Evolutionary conservation across 2,797 vertebrate species (phyloP), one percentile per base, ranked within the genome.

Genomic region (Benthosema pterotum): DNA sequence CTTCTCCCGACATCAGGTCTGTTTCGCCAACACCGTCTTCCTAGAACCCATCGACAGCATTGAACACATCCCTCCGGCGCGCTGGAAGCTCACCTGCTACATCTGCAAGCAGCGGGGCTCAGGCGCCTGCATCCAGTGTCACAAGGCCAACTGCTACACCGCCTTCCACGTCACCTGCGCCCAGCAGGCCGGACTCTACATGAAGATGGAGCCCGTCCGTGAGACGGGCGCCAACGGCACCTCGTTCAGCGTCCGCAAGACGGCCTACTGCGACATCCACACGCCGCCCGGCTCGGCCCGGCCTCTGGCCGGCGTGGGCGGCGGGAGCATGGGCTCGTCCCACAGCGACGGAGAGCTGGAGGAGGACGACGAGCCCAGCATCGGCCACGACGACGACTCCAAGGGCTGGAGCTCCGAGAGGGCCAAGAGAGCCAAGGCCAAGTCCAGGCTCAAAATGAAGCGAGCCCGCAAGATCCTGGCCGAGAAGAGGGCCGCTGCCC

Each of bases 71-170:
- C 98, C 98, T 0, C 95, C 98, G 0, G 97, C 98, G 0, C 96
- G 98, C 77, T 99, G 98, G 98, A 99, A 99, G 88, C 95, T 99
- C 52, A 99, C 98, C 64, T 99, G 98, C 91, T 99, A 99, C 87
- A 99, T 99, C 74, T 99, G 98, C 90, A 99, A 99, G 85, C 97
- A 99, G 89, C 95, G 98, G 0, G 98, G 98, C 57, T 98, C 97
- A 0, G 98, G 98, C 8, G 98, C 98, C 69, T 99, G 98, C 83
- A 99, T 99, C 79, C 98, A 99, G 91, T 99, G 97, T 78, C 98
- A 99, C 90, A 99, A 99, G 85, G 98, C 98, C 69, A 99, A 99
- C 91, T 99, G 98, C 86, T 99, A 99, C 89, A 99, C 97, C 0
- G 98, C 98, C 74, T 99, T 99, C 91, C 98, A 99, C 0, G 98